A percentile compares a stretch with the other conserved stretches of the same genome.
Evolutionary conservation across 2,113 vertebrate species (phyloP).

Genomic region (Trogon melanurus): DNA sequence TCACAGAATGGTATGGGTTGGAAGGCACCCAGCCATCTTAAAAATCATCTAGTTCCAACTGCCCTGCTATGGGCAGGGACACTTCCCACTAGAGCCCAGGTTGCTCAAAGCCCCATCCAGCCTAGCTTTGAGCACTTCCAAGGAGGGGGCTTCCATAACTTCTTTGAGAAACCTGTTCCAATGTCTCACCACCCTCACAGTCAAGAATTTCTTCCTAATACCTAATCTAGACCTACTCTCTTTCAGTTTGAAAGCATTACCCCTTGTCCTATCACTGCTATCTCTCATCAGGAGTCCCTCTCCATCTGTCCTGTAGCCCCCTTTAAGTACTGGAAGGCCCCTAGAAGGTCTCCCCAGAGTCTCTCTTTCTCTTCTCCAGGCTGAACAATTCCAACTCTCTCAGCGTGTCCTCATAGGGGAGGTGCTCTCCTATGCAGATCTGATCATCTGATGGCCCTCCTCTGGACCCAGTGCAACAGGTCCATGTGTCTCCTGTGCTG

Average conservation of each 20-base stretch:
- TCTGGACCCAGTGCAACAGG: neutral
- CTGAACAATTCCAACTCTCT: neutral
- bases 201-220: neutral
- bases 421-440: neutral
- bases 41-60: neutral
- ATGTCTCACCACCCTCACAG: neutral
- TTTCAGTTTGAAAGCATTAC: neutral
- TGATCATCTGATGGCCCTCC: accelerated
- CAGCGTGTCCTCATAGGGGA: neutral
- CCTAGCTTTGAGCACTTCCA: neutral
- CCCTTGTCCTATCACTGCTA: neutral
- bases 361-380: neutral
- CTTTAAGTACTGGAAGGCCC: neutral
- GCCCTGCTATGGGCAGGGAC: neutral
- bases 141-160: accelerated
- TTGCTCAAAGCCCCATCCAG: neutral
- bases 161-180: neutral
- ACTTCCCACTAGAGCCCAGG: neutral
- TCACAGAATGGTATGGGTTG: neutral
- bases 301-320: neutral
- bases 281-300: no score
- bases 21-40: neutral
- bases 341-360: neutral
- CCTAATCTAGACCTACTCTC: neutral
- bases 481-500: no score